Evolutionary conservation across 2,797 vertebrate species (phyloP).

Genomic region (Eulemur mongoz): DNA sequence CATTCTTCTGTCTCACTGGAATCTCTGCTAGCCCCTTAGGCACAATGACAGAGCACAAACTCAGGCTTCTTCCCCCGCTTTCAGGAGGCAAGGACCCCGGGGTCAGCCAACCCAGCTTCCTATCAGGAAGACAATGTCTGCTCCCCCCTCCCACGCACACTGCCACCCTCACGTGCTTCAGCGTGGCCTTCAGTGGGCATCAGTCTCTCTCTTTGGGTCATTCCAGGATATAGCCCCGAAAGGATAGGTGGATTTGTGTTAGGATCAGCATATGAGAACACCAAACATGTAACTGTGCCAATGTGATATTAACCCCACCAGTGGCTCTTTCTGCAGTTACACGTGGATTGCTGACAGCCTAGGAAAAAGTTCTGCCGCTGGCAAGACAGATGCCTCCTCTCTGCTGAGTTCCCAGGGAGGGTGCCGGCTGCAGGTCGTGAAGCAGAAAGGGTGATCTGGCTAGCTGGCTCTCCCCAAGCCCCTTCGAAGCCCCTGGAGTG

Average conservation of each 20-base stretch:
- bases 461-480: neutral
- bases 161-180: neutral
- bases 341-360: neutral
- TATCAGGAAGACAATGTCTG: neutral
- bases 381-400: neutral
- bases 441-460: neutral
- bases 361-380: neutral
- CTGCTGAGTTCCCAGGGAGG: neutral
- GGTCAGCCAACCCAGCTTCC: neutral
- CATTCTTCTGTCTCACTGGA: neutral
- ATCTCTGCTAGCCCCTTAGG: neutral
- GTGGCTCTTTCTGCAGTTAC: neutral
- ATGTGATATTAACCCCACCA: accelerated
- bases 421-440: neutral
- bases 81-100: neutral
- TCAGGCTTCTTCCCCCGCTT: neutral
- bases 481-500: neutral
- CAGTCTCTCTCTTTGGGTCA: neutral
- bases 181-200: neutral
- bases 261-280: neutral
- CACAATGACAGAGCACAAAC: neutral
- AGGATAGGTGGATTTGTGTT: neutral
- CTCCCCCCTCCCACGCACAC: accelerated
- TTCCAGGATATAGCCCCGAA: neutral
- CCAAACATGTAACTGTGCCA: neutral